Conservation (phyloP, 2,888 invertebrate species). For the Hirtodrosophila duncani region DNA sequence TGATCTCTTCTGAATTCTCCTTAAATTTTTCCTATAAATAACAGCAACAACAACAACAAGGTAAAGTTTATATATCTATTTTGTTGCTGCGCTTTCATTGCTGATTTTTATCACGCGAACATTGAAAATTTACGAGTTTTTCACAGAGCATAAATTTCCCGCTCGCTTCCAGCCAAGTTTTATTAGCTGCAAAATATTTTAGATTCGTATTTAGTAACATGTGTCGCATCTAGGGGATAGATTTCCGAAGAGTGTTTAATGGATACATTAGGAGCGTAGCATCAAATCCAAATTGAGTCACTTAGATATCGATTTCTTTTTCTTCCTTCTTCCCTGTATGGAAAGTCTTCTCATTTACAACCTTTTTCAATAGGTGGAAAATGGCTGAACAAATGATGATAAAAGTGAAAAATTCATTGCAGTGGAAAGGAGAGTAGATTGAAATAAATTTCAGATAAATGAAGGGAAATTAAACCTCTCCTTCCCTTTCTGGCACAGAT, state of each 20-base stretch:
- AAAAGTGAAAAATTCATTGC: conserved; percentile 33
- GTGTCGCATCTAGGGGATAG: too few relatives aligned
- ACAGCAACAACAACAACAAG: background rate
- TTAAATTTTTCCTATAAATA: conserved; percentile 20
- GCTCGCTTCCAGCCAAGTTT: conserved; percentile 42
- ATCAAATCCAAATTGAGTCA: conserved; percentile 40
- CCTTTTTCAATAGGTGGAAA: conserved; percentile 1
- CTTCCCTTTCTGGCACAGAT: conserved; percentile 12
- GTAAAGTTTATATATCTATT: conserved; percentile 22
- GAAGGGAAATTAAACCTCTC: too few relatives aligned
- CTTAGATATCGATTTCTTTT: too few relatives aligned
- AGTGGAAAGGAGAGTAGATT: too few relatives aligned
- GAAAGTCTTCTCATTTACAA: too few relatives aligned
- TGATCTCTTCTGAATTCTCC: too few relatives aligned
- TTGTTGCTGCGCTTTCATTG: conserved; percentile 28
- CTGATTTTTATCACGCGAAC: conserved; percentile 45
- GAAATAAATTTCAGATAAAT: conserved; percentile 10
- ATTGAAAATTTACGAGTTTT: conserved; percentile 54
- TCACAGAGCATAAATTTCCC: conserved; percentile 42
- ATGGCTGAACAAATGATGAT: conserved; percentile 35
- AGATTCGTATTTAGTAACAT: too few relatives aligned
- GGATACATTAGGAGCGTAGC: too few relatives aligned
- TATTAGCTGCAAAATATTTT: conserved; percentile 56
- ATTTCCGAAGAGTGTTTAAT: conserved; percentile 29
- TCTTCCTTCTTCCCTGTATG: too few relatives aligned